These are phyloP conservation scores for Isaurus tuberculatus DNA, from an alignment of 92 coral and sea anemone species.

Conservation along the genomic window DNA sequence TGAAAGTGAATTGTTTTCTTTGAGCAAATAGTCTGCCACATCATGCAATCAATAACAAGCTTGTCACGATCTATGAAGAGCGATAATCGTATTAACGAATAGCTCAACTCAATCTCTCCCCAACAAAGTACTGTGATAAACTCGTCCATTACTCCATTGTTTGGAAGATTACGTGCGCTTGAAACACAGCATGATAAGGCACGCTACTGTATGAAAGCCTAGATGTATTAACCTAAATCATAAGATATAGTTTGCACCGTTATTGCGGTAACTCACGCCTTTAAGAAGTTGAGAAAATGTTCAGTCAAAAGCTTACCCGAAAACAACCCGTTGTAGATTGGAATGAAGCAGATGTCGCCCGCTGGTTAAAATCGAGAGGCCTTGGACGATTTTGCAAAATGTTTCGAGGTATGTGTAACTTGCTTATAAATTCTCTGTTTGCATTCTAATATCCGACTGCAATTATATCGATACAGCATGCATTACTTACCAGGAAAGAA, in stretches of 20 bases:
- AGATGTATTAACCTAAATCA: not conserved
- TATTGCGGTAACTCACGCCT: not conserved
- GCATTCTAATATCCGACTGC: not conserved
- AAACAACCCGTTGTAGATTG: constrained; percentile 31
- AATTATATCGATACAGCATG: constrained; percentile 11
- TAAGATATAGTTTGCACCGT: not conserved
- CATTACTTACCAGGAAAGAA: not conserved
- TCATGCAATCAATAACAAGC: constrained; percentile 27
- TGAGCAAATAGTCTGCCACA: constrained; percentile 32
- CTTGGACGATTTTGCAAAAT: constrained; percentile 22
- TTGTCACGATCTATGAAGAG: constrained; percentile 21
- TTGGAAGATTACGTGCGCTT: constrained; percentile 24
- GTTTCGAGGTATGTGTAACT: constrained; percentile 21
- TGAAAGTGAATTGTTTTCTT: constrained; percentile 22
- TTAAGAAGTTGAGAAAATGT: not conserved
- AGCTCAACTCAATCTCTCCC: not conserved
- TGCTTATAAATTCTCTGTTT: not conserved
- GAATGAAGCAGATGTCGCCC: constrained; percentile 22
- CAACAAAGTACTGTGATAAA: not conserved
- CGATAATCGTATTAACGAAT: constrained; percentile 41
- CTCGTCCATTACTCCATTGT: constrained; percentile 13
- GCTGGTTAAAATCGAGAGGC: constrained; percentile 38
- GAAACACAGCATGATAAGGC: not conserved
- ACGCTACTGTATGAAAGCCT: not conserved
- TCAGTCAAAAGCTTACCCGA: constrained; percentile 18